Evolutionary conservation across 2,888 invertebrate species (phyloP).

Genomic region (Stenodera caucasica): DNA sequence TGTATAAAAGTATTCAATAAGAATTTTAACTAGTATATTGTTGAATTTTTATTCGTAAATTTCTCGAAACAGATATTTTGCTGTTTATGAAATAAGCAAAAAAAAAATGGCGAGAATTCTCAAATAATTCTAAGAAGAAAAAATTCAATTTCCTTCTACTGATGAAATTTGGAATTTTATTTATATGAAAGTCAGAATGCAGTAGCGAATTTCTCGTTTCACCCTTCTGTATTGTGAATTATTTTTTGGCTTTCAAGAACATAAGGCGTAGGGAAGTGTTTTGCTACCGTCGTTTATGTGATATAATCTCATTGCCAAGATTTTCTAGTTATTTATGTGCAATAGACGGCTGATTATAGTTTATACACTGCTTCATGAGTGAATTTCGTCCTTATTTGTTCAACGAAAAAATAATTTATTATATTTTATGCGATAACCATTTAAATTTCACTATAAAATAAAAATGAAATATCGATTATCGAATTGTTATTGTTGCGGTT

Average conservation of each 20-base stretch:
- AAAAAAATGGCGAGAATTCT: background rate
- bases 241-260: constrained; percentile 44
- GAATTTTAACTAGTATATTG: too few species aligned
- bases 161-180: constrained; percentile 17
- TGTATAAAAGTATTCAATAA: too few species aligned
- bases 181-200: constrained; percentile 29
- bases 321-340: constrained; percentile 47
- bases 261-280: constrained; percentile 46
- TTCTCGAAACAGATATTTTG: background rate
- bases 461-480: too few species aligned
- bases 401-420: too few species aligned
- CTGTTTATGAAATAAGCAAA: too few species aligned
- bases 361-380: constrained; percentile 38
- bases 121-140: background rate
- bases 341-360: constrained; percentile 46
- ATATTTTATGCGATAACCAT: too few species aligned
- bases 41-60: too few species aligned
- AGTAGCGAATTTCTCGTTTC: constrained; percentile 35
- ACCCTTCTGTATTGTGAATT: constrained; percentile 43
- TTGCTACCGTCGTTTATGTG: constrained; percentile 46
- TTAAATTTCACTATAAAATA: too few species aligned
- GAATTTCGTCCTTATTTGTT: constrained; percentile 21
- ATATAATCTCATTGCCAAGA: constrained; percentile 45
- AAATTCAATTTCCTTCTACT: constrained; percentile 3
- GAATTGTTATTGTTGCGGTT: background rate